These are phyloP conservation scores for Tauraco erythrolophus DNA, from an alignment of 2,113 vertebrate species.

Conservation along the genomic window DNA sequence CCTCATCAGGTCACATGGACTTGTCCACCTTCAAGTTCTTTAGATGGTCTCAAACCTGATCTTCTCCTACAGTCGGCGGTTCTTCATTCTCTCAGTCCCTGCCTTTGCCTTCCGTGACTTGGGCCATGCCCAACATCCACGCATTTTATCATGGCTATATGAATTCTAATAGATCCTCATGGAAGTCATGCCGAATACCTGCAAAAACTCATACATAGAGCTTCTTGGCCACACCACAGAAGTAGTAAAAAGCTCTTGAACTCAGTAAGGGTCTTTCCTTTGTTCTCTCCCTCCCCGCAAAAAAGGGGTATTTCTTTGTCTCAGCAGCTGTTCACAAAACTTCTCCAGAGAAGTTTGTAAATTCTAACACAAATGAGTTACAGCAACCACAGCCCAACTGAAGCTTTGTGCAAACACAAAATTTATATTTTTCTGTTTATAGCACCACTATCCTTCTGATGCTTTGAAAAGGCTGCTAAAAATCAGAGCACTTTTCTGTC, in stretches of 20 bases:
- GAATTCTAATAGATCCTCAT: background rate
- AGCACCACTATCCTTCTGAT: background rate
- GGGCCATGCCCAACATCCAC: no score
- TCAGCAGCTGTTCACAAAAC: background rate
- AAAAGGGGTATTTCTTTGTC: background rate
- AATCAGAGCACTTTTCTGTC: background rate
- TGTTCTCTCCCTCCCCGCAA: background rate
- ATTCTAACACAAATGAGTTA: background rate
- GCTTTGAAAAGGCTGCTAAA: background rate
- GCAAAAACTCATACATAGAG: background rate
- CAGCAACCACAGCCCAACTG: background rate
- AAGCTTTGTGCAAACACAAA: background rate
- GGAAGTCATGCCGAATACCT: background rate
- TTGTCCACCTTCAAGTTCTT: no score
- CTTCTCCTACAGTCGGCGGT: no score
- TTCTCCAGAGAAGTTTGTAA: background rate
- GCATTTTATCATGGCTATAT: background rate
- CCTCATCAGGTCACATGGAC: no score
- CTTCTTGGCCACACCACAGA: background rate
- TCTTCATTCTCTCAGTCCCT: no score
- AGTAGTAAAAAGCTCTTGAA: background rate
- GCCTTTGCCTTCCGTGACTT: no score
- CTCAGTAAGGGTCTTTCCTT: background rate
- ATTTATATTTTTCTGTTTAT: background rate
- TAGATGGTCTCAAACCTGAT: no score